Conservation (phyloP, 1,140 invertebrate genomes). For the Elymnias hypermnestra region DNA sequence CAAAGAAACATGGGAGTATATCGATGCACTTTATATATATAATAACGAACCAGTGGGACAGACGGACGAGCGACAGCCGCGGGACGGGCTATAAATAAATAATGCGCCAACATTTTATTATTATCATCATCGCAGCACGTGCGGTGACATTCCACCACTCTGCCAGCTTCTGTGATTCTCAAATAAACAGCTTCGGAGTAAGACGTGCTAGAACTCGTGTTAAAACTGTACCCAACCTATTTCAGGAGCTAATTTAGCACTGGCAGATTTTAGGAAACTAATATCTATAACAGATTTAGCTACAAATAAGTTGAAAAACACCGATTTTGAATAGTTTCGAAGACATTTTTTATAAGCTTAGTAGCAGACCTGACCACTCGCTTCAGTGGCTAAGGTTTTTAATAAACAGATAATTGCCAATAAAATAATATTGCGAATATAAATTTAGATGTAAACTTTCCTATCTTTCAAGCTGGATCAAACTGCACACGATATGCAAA, state of each 20-base stretch:
- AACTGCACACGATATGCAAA: too few species aligned
- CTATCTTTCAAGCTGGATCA: too few species aligned
- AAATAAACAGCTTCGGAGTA: slow-evolving; percentile 22
- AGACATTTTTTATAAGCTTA: too few species aligned
- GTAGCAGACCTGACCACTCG: too few species aligned
- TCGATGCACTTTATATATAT: slow-evolving; percentile 32
- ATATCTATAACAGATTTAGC: too few species aligned
- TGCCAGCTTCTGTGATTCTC: slow-evolving; percentile 45
- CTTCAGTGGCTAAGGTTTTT: too few species aligned
- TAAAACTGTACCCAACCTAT: not conserved
- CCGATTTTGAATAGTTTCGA: too few species aligned
- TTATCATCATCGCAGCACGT: slow-evolving; percentile 69
- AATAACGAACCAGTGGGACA: slow-evolving; percentile 40
- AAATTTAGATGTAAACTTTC: too few species aligned
- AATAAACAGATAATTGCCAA: too few species aligned
- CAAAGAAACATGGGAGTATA: slow-evolving; percentile 36
- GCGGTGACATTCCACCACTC: slow-evolving; percentile 59
- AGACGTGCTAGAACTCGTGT: slow-evolving; percentile 1
- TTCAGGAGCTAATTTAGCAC: not conserved
- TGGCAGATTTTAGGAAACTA: too few species aligned
- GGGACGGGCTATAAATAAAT: slow-evolving; percentile 70
- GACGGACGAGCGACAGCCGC: slow-evolving; percentile 68
- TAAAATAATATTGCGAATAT: too few species aligned
- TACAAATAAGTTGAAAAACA: too few species aligned
- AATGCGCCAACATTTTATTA: slow-evolving; percentile 74